phyloP scores from a whole-genome alignment of 2,888 invertebrate species.

The Phyto melanocephala region DNA sequence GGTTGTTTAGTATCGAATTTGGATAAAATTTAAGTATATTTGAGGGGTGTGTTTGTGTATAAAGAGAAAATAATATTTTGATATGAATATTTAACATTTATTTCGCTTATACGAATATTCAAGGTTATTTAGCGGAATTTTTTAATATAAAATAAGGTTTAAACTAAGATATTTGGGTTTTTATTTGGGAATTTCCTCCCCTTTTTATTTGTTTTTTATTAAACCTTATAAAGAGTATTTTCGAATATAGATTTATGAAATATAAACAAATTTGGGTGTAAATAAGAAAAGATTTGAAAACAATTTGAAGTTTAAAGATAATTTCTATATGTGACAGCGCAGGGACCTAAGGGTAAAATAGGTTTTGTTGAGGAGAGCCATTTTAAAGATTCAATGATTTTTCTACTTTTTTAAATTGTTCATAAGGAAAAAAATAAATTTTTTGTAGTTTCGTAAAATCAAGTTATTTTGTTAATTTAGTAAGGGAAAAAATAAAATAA shows the following conservation, averaged over 20 bases:
- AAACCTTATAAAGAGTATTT: not conserved
- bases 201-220: not conserved
- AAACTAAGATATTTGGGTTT: slow-evolving; percentile 17
- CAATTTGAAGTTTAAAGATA: not conserved
- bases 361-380: no score
- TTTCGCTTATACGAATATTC: slow-evolving; percentile 20
- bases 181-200: not conserved
- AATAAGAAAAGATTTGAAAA: not conserved
- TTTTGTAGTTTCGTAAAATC: no score
- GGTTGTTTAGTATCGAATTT: not conserved
- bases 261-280: not conserved
- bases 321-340: not conserved
- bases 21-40: not conserved
- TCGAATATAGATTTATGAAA: not conserved
- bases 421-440: no score
- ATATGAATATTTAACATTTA: slow-evolving; percentile 39
- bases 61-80: slow-evolving; percentile 17
- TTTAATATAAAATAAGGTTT: slow-evolving; percentile 32
- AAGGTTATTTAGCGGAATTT: slow-evolving; percentile 32
- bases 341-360: no score
- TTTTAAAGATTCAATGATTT: no score
- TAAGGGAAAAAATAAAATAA: no score
- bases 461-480: no score
- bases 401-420: no score
- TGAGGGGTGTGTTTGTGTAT: not conserved